A percentile compares a stretch with the other conserved stretches of the same genome.
These are phyloP conservation scores for Odontamblyopus lacepedii DNA, from an alignment of 2,797 vertebrate species.

Conservation along the genomic window DNA sequence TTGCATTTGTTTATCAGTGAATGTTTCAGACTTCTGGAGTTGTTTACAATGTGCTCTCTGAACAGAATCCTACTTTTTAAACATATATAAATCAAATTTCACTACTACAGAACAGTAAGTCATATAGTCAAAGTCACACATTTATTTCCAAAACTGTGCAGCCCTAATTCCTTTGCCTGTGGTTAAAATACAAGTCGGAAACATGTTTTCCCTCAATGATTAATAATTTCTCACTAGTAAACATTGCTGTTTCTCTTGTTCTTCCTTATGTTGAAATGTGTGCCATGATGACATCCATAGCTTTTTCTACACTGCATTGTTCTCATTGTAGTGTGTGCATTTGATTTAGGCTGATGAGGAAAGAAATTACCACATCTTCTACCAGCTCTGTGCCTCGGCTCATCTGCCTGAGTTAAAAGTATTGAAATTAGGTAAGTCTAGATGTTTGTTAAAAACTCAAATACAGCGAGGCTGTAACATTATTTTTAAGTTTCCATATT, in stretches of 20 bases:
- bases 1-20: no score
- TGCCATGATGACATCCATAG: background rate
- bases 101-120: no score
- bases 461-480: no score
- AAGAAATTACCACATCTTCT: conserved; percentile 98
- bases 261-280: conserved; percentile 20
- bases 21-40: no score
- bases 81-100: no score
- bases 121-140: no score
- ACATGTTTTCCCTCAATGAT: no score
- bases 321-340: conserved; percentile 21
- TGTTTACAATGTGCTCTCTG: no score
- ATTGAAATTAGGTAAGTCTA: conserved; percentile 85
- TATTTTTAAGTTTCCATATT: background rate
- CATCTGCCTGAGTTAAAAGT: conserved; percentile 89
- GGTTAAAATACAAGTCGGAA: background rate
- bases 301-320: background rate
- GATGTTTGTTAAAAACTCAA: background rate
- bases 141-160: no score
- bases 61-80: no score
- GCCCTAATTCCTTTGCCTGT: background rate
- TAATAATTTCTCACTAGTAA: no score
- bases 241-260: conserved; percentile 11
- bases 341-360: conserved; percentile 93
- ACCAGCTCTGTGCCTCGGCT: conserved; percentile 96